Evolutionary conservation across 2,113 vertebrate species (phyloP).

Genomic region (Epinephelus fuscoguttatus): DNA sequence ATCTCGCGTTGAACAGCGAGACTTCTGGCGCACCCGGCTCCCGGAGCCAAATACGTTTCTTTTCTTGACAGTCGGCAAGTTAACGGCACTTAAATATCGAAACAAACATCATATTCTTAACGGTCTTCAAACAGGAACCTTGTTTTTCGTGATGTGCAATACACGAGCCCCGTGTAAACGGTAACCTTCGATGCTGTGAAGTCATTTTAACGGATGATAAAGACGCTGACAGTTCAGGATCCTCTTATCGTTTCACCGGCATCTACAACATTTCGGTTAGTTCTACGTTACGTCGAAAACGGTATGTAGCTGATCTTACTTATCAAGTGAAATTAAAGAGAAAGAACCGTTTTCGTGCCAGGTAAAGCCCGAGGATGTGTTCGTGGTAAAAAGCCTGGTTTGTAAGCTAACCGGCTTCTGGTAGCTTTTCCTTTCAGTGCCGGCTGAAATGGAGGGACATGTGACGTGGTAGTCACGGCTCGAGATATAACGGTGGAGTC

Average conservation of each 20-base stretch:
- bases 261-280: not conserved
- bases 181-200: not conserved
- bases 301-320: not conserved
- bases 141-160: accelerated
- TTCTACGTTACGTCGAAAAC: not conserved
- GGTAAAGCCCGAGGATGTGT: not conserved
- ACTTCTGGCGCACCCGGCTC: slow-evolving; percentile 1
- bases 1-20: slow-evolving; percentile 57
- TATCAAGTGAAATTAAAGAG: too few relatives aligned
- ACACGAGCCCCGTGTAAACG: not conserved
- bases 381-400: not conserved
- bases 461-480: slow-evolving; percentile 55
- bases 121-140: not conserved
- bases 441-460: slow-evolving; percentile 18
- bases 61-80: slow-evolving; percentile 2
- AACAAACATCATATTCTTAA: not conserved
- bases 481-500: not conserved
- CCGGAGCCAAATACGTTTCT: too few relatives aligned
- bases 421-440: not conserved
- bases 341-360: not conserved
- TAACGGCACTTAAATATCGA: not conserved
- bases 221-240: slow-evolving; percentile 3
- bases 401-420: not conserved
- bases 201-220: not conserved
- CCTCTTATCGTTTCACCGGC: slow-evolving; percentile 8